Evolutionary conservation across 2,113 vertebrate species (phyloP), one percentile per base, ranked within the genome.

Genomic region (Silurus glanis): DNA sequence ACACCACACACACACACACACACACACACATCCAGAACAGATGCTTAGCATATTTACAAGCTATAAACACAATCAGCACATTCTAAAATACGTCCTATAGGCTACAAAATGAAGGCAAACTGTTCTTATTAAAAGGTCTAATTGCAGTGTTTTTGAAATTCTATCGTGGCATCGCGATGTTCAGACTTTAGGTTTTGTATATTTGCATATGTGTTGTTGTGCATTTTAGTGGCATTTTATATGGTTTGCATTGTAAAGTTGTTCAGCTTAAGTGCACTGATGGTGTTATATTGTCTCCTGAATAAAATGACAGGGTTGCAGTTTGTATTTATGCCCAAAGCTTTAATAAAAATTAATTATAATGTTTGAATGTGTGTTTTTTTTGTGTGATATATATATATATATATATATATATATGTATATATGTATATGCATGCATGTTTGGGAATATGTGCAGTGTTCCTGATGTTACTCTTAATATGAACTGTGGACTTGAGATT

Each of bases 241-340:
- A 61, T 56, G 56, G 45, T 62, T 82, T 53, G 69, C 59, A 53
- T 86, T 86, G 67, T 86, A 28, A 75, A 59, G 5, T 47, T 86
- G 78, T 81, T 80, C 28, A 85, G 53, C n/a, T 37, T 14, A 69
- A 69, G 12, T 85, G 72, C 83, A 62, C 14, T 76, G 83, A 37
- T 4, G 3, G 19, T 66, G 59, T 51, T 80, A 14, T 67, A 62
- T 51, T 71, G 47, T 72, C 53, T 69, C 49, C 28, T 17, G 5
- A 28, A 45, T 21, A 2, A 59, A 19, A 56, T 25, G 59, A 55
- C 83, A 66, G 58, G 58, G 59, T 79, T 59, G 37, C 9, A 1
- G 78, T 86, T 86, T 86, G 78, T 75, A 86, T 82, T 53, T 21
- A 74, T n/a, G 49, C 47, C 23, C 25, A 86, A 86, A 83, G 58